Evolutionary conservation across 2,113 vertebrate genomes (phyloP), one percentile per base, ranked within the genome.

Genomic region (Lophotis ruficrista): DNA sequence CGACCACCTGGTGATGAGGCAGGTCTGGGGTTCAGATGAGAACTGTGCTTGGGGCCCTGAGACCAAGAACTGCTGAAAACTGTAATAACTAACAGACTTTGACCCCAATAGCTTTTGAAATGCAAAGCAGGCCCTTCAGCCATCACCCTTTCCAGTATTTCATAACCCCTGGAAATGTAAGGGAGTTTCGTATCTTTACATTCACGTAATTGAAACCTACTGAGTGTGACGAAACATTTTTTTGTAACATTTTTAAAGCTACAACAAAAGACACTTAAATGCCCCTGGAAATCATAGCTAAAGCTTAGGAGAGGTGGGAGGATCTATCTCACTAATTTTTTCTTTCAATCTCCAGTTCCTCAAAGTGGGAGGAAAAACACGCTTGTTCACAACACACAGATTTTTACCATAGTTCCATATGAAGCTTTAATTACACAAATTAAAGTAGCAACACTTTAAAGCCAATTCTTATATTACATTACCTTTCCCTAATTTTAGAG

Each of bases 41-140:
- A 43, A 43, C 41, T 43, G 41, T 33, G 27, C 50, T 38, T 1
- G 0, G 51, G 38, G 45, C 30, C 9, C 33, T 80, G 47, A 66
- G 56, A 81, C 22, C 14, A 54, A 83, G 35, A 70, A 61, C 43
- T 56, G 73, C 57, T 93, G 79, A 45, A 93, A 94, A 92, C 35
- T 6, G 43, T 47, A 66, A 83, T 92, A 88, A 38, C 64, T 71
- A 83, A 45, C 47, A 94, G 94, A 95, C 93, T 97, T 96, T 94
- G 93, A 93, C 64, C 85, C 28, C 48, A 50, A 47, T 43, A 56
- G 30, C 60, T 78, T 95, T 68, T 93, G 85, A 94, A 90, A 93
- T 81, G 82, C 76, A 90, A 94, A 97, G 51, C 50, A 94, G 85
- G 68, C 9, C 33, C 24, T 72, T 61, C 82, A 83, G 78, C 20